Evolutionary conservation across 2,888 invertebrate species (phyloP).

Genomic region (Pelosia muscerda): DNA sequence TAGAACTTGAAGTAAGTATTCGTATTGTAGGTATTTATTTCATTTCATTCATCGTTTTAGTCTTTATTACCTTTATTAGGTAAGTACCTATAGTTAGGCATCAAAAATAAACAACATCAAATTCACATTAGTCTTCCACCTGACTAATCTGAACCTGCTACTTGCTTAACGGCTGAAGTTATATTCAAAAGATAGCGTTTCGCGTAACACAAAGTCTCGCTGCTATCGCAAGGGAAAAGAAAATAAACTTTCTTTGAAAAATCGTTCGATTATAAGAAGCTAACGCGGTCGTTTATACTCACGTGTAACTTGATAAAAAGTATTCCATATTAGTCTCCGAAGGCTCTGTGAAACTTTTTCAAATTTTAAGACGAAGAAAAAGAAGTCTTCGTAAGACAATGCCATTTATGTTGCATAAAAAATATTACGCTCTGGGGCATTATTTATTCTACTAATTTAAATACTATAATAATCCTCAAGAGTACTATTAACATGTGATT

Average conservation of each 20-base stretch:
- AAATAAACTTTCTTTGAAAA: slow-evolving; percentile 7
- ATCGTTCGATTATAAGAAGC: not conserved
- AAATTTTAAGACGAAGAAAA: not conserved
- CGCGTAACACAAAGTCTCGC: not conserved
- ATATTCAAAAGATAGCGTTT: slow-evolving; percentile 14
- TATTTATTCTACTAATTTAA: no score
- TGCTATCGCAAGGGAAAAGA: slow-evolving; percentile 11
- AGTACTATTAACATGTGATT: no score
- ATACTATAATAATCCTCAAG: no score
- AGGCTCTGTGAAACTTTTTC: slow-evolving; percentile 4
- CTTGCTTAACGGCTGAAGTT: slow-evolving; percentile 2
- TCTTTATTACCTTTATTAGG: not conserved
- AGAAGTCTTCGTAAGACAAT: not conserved
- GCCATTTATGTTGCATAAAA: not conserved
- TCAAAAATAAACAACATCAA: slow-evolving; percentile 19
- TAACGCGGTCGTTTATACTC: not conserved
- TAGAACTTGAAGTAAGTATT: no score
- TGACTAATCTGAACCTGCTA: slow-evolving; percentile 6
- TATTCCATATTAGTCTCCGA: slow-evolving; percentile 1
- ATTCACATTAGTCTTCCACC: slow-evolving; percentile 20
- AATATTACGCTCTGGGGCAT: not conserved
- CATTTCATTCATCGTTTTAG: not conserved
- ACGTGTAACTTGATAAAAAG: slow-evolving; percentile 2
- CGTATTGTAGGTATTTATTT: not conserved
- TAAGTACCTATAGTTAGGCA: not conserved